A percentile compares a stretch with the other conserved stretches of the same genome.
These are phyloP conservation scores for Ammodytes marinus DNA, from an alignment of 2,113 vertebrate species.

Conservation along the genomic window DNA sequence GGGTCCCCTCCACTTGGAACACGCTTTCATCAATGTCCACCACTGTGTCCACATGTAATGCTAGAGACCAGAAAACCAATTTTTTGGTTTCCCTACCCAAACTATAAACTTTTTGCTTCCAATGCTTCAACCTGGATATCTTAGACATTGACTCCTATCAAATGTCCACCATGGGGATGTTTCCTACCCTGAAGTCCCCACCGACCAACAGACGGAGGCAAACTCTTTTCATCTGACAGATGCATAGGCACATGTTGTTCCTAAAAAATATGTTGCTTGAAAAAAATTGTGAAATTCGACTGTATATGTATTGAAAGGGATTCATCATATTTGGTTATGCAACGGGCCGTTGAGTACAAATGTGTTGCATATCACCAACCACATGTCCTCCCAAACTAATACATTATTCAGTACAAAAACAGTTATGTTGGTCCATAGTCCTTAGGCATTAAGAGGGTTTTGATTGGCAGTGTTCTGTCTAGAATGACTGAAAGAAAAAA, in stretches of 20 bases:
- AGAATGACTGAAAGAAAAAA: slow-evolving; percentile 19
- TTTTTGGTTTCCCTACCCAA: slow-evolving; percentile 20
- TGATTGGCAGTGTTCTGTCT: slow-evolving; percentile 56
- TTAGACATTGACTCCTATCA: slow-evolving; percentile 20
- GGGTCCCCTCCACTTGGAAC: slow-evolving; percentile 30
- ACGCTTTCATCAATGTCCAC: slow-evolving; percentile 25
- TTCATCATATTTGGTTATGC: neutral
- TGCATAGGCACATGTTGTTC: neutral
- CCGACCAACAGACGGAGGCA: slow-evolving; percentile 25
- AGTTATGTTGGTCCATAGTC: slow-evolving; percentile 4
- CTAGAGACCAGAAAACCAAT: slow-evolving; percentile 40
- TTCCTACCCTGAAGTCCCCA: slow-evolving; percentile 9
- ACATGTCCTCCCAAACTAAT: slow-evolving; percentile 17
- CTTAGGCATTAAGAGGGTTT: slow-evolving; percentile 34
- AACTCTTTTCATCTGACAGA: slow-evolving; percentile 11
- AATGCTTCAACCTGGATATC: slow-evolving; percentile 18
- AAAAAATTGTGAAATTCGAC: neutral
- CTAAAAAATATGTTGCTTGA: slow-evolving; percentile 17
- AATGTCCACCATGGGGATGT: slow-evolving; percentile 22
- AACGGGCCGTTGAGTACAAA: slow-evolving; percentile 1
- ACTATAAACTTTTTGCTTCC: slow-evolving; percentile 3
- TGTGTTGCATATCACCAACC: slow-evolving; percentile 2
- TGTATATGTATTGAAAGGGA: neutral
- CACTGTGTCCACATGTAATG: slow-evolving; percentile 26
- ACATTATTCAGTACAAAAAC: slow-evolving; percentile 5